A percentile compares a stretch with the other conserved stretches of the same genome.
Conservation (phyloP, 2,888 invertebrate species). For the Limnephilus marmoratus region DNA sequence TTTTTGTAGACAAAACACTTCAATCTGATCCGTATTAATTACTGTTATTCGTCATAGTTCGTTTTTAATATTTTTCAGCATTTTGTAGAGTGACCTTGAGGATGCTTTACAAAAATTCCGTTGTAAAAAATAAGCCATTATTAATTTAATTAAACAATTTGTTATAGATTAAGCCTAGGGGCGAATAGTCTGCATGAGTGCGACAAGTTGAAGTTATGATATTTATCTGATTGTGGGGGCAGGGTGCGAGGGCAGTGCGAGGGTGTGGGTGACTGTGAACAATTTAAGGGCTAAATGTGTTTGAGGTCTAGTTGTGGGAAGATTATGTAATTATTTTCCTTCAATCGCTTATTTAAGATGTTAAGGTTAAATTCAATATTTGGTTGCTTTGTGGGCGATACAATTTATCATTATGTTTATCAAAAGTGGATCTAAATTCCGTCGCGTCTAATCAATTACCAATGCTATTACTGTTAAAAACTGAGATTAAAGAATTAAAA, state of each 20-base stretch:
- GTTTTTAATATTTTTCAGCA: neutral
- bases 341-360: neutral
- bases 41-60: no score
- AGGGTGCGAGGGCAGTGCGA: neutral
- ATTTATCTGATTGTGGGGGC: neutral
- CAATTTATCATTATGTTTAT: neutral
- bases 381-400: neutral
- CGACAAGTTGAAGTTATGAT: neutral
- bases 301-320: neutral
- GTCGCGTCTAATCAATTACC: no score
- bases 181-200: neutral
- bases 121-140: neutral
- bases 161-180: neutral
- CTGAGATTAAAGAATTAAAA: no score
- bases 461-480: no score
- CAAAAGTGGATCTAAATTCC: neutral
- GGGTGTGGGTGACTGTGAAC: neutral
- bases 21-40: neutral
- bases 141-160: neutral
- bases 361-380: neutral
- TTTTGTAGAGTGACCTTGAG: neutral
- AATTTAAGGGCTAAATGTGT: neutral
- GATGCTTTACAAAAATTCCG: neutral
- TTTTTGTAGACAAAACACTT: neutral
- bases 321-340: neutral